Percentiles rank a stretch among this genome's conserved stretches.
phyloP scores from a whole-genome alignment of 2,888 invertebrate species.

The Coenonympha arcania region DNA sequence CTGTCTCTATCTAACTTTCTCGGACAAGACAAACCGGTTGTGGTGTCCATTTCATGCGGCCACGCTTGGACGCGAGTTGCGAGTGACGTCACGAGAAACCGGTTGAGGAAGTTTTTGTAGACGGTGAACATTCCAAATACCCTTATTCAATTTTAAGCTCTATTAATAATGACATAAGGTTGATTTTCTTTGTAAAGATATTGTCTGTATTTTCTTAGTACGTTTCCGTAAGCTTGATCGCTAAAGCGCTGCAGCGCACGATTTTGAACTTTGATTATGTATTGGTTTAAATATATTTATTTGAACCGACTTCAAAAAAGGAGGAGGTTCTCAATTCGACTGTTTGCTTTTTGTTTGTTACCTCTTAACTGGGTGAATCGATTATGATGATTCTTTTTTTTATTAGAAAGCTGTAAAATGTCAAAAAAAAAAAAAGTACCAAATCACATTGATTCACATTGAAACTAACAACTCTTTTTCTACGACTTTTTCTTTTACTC shows the following conservation, averaged over 20 bases:
- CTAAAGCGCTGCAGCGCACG: slow-evolving; percentile 11
- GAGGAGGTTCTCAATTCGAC: no score
- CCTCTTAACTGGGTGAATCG: no score
- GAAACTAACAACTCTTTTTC: no score
- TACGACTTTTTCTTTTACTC: no score
- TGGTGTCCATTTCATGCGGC: slow-evolving; percentile 13
- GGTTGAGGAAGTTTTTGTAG: slow-evolving; percentile 16
- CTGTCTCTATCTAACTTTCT: slow-evolving; percentile 27
- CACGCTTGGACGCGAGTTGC: slow-evolving; percentile 13
- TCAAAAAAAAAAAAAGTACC: no score
- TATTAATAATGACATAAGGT: no score
- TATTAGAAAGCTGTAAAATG: no score
- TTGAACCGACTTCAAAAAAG: no score
- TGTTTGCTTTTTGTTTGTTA: no score
- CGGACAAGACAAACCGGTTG: slow-evolving; percentile 39
- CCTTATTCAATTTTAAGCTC: not conserved
- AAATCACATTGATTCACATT: no score
- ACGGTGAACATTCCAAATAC: not conserved
- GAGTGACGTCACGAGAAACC: slow-evolving; percentile 19
- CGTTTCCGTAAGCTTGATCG: slow-evolving; percentile 2
- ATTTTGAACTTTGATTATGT: no score
- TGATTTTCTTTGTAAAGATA: not conserved
- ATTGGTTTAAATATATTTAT: no score
- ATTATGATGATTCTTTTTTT: not conserved
- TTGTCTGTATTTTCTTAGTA: slow-evolving; percentile 5